These are phyloP conservation scores for Tigriopus japonicus DNA, from an alignment of 1,140 invertebrate genomes.

Conservation along the genomic window DNA sequence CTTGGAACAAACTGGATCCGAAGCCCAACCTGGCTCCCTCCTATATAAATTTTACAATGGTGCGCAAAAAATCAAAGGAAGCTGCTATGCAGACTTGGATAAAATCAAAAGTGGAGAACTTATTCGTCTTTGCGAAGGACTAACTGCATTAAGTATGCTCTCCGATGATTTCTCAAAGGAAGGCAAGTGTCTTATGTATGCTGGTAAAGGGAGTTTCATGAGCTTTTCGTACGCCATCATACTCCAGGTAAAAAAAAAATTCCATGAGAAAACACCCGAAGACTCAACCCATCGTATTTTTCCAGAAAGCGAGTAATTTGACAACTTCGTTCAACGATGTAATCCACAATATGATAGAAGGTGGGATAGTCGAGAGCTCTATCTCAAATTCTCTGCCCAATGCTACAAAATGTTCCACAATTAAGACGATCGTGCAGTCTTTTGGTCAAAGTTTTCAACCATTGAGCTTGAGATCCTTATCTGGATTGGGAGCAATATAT, in stretches of 20 bases:
- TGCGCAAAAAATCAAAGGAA: neutral
- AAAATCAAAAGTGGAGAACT: neutral
- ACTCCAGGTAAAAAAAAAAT: neutral
- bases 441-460: no score
- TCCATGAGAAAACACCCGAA: no score
- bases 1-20: neutral
- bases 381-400: no score
- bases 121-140: neutral
- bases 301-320: no score
- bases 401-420: no score
- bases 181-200: neutral
- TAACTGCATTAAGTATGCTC: neutral
- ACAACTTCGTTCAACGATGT: no score
- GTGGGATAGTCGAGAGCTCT: no score
- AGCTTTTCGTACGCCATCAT: neutral
- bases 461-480: no score
- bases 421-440: no score
- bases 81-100: neutral
- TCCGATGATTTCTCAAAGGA: conserved; percentile 3
- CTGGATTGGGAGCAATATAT: no score
- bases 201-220: neutral
- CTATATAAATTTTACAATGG: neutral
- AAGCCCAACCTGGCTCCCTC: neutral
- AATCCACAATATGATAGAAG: no score
- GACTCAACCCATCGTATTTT: no score